Base-by-base conservation (phyloP, 2,888 invertebrate species). In the Tachina lurida region DNA sequence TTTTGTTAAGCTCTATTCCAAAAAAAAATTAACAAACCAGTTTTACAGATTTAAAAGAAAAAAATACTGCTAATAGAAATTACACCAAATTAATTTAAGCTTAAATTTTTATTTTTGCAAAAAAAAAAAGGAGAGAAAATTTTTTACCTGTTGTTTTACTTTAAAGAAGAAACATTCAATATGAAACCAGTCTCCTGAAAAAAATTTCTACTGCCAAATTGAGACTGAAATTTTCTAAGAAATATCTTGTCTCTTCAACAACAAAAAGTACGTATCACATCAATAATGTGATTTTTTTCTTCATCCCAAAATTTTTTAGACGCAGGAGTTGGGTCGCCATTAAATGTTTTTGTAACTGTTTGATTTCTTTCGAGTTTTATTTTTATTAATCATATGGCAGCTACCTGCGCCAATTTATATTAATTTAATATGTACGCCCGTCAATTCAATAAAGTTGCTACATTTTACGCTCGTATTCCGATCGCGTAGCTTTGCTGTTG, bases 351-450 rank as follows among this genome's bases (percentile, higher is more conserved):
- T 52, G 54, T 62, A n/a, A 43, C 49, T 65, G 76, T 60, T 56
- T 47, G 45, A 5, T 19, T 63, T 60, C 47, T 54, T 52, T 12
- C n/a, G 22, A 75, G 58, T 58, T 68, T 68, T 60, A 8, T 56
- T 82, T 19, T 68, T 70, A 43, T 70, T 78, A 81, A 68, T 87
- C 71, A 68, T 47, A 77, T 71, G 76, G 84, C 80, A 87, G 87
- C 89, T 89, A 89, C 89, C 88, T 88, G 89, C 87, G 86, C 88
- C 87, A 88, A 87, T 89, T 89, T 88, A 88, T 88, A 90, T 89
- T 90, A 89, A 91, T 90, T 91, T 90, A 91, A 91, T 91, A 91
- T 91, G 91, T 90, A 91, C 91, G 90, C 91, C 91, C 89, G 89
- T 89, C 89, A 87, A 86, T 87, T 88, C 91, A 91, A 91, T 91